Evolutionary conservation across 1,140 invertebrate genomes (phyloP), one percentile per base, ranked within the genome.

Genomic region (Hestina assimilis): DNA sequence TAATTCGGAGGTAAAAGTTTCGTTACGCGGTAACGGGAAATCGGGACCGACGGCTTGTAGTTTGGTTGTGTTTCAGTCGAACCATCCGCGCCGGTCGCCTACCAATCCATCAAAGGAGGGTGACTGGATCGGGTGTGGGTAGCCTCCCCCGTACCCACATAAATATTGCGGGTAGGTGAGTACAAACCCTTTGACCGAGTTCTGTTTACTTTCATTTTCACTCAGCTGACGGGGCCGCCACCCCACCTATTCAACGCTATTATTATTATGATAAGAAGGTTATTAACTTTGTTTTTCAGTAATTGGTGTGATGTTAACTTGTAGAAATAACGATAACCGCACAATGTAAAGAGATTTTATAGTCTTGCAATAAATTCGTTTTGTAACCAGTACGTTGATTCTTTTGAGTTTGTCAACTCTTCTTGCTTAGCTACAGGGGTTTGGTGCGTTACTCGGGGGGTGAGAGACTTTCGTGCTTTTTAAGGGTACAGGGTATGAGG

Each of bases 171-270:
- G 83, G 83, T 86, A 86, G 82, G 83, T 83, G 85, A 86, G 82
- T 86, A 86, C 86, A 83, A 87, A 89, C 88, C 88, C 88, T 89
- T 89, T 89, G 87, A 89, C 88, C 88, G 87, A 89, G 86, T 89
- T 89, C 84, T 89, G 86, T 89, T 88, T 89, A 89, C 89, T 89
- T 89, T 89, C 89, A 80, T 87, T 89, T 89, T 89, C 89, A 83
- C 86, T 87, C 87, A 89, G 88, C 88, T 89, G 88, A 84, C 83
- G 86, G 76, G 82, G 75, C 71, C 68, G 70, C 79, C 76, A 72
- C 80, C 78, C 81, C 69, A 59, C 68, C 67, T 76, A 66, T 73
- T 72, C 66, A 72, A 71, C 71, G 72, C 67, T 71, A 84, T 81
- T 86, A 85, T 85, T 88, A 85, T 88, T 85, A 83, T 84, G 82